phyloP scores from a whole-genome alignment of 2,797 vertebrate species.

The Staurois parvus region DNA sequence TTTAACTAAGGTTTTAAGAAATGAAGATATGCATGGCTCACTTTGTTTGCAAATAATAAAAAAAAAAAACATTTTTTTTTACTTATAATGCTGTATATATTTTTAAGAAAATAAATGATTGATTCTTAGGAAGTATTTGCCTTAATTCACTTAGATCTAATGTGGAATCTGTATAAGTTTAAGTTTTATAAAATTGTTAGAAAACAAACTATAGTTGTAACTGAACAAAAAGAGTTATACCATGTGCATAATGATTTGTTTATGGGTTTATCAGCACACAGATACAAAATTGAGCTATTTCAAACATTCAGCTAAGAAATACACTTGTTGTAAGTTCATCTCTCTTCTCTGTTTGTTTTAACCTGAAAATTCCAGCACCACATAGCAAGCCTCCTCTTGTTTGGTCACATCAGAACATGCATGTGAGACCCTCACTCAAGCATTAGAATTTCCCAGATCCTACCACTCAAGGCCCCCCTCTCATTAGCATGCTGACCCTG shows the following conservation, averaged over 20 bases:
- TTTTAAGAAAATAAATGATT: neutral
- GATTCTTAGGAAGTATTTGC: neutral
- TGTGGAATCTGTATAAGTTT: neutral
- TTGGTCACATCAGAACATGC: conserved; percentile 64
- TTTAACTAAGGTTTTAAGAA: neutral
- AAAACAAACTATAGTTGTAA: conserved; percentile 1
- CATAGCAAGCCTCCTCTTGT: conserved; percentile 72
- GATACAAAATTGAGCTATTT: conserved; percentile 24
- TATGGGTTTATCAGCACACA: neutral
- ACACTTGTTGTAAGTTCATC: conserved; percentile 39
- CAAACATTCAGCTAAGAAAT: conserved; percentile 29
- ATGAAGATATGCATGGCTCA: neutral
- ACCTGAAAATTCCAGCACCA: conserved; percentile 70
- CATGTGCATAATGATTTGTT: conserved; percentile 10
- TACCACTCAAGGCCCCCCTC: conserved; percentile 28
- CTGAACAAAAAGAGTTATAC: conserved; percentile 3
- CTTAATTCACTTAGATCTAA: neutral
- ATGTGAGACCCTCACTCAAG: conserved; percentile 38
- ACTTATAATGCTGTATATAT: neutral
- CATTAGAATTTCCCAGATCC: conserved; percentile 49
- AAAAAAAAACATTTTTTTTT: too few relatives aligned
- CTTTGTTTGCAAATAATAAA: neutral
- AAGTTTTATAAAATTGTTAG: neutral
- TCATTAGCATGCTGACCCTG: conserved; percentile 59
- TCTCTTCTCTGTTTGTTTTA: conserved; percentile 63